Base-by-base conservation (phyloP, 1,140 invertebrate genomes). In the Dendrolimus punctatus region DNA sequence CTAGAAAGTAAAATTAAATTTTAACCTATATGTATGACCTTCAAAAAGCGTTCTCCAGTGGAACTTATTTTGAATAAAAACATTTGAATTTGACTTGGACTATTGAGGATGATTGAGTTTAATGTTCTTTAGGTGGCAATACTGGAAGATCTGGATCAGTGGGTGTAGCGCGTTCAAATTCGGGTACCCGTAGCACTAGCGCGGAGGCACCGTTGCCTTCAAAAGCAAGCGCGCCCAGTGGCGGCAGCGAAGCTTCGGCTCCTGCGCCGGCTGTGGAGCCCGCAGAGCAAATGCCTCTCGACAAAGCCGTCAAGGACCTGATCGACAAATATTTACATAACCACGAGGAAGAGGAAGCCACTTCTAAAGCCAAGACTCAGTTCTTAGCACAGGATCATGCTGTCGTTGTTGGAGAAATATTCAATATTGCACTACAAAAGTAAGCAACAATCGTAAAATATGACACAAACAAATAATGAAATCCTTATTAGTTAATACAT, bases 361-460 rank as follows among this genome's bases (percentile, higher is more conserved):
- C 70, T 4, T 48, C 50, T 7, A 73, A 85, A 9, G 55, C 80
- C 9, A 76, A 80, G 47, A 64, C 70, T 6, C 50, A 60, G 2
- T 74, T 76, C 59, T 50, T 59, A 37, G 51, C 66, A 2, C 66
- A 79, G 43, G 70, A 76, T 10, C 77, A 83, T 51, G 71, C 74
- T 10, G 73, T 66, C 9, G 62, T 80, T 38, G 60, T 85, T n/a
- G 71, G 67, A 6, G 80, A 83, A 64, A 78, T 83, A 57, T 49
- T 80, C 9, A 79, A 80, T 60, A 51, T 78, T 49, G 69, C 65
- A 8, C 48, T 82, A 6, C 80, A 85, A 49, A 82, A 73, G 80
- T 85, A 62, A 71, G 54, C 40, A 46, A 36, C 23, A 0, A 10
- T 5, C 23, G 9, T 42, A 50, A 41, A 36, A 44, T 5, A 42